Evolutionary conservation across 2,888 invertebrate genomes (phyloP), one percentile per base, ranked within the genome.

Genomic region (Idaea dimidiata): DNA sequence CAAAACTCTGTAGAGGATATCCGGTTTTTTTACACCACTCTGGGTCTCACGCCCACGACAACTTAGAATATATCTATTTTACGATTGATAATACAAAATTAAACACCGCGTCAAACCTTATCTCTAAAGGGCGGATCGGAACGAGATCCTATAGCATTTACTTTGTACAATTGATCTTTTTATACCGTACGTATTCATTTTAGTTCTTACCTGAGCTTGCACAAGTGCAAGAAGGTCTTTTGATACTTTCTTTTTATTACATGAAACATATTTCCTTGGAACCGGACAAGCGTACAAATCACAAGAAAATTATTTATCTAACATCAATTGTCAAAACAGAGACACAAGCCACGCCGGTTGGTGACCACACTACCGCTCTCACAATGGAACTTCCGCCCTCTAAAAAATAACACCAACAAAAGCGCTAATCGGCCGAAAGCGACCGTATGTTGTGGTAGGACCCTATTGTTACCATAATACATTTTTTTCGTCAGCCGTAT

Each of bases 271-370:
- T 71, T 71, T 62, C 62, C 69, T 66, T 63, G 59, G 62, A 57
- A 71, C 74, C 78, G 78, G 80, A 79, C 77, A 72, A 66, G 69
- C 62, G 68, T 67, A 69, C 81, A 79, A 80, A 80, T 78, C 75
- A 76, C 74, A 75, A 70, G 73, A 69, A 68, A 61, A 70, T 66
- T 69, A 75, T 82, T 82, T 82, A 83, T 81, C 81, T 80, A 83
- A 78, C 71, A 78, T 66, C 80, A 76, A 75, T 81, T 86, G 87
- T 88, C 86, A 87, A 83, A 88, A 88, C 84, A 87, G 74, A 77
- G 62, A 74, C 76, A 86, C 82, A 86, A 84, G 84, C 84, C 84
- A 85, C 81, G 80, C 73, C 76, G 71, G 81, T 78, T 81, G 81
- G 78, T 82, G 83, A 80, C 84, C 88, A 84, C 79, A 79, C 78